Evolutionary conservation across 2,888 invertebrate genomes (phyloP), one percentile per base, ranked within the genome.

Genomic region (Odontocerum albicorne): DNA sequence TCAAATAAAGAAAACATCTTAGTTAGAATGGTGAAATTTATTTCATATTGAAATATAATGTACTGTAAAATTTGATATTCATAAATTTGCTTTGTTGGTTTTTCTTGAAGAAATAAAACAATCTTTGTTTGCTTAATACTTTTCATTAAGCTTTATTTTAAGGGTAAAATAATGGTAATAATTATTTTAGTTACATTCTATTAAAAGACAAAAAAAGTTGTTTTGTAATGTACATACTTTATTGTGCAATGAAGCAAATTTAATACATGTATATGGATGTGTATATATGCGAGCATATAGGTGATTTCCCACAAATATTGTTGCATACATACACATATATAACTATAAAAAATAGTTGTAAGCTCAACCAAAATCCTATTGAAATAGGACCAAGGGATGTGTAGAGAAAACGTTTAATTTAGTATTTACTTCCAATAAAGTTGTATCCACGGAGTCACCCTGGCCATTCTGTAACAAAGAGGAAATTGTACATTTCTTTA

Each of bases 401-500:
- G 49, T 49, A 43, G 50, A 44, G 21, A 21, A 50, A 43, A 32
- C 44, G 49, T 44, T 43, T 31, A 56, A 51, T 56, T 55, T 49
- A 35, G 36, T 43, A 27, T 42, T 39, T 43, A 43, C 21, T 52
- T 49, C 55, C 55, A 45, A 50, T 42, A 49, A 56, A 20, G 56
- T 21, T 47, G 47, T 55, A 40, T 57, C 53, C 57, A 39, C 19
- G 31, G 35, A 39, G 60, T 42, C 38, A 36, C 35, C 32, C 54
- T 40, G 44, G 40, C 33, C 42, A 47, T 52, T 57, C 60, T 60
- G 60, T 43, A 60, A 60, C 59, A 59, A 54, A 59, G 36, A 47
- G 40, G 38, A 55, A 57, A 53, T 43, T 43, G 31, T 38, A 49
- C 22, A 51, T 21, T 43, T 44, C 43, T 57, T 57, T 44, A 53